Conservation (phyloP, 1,140 invertebrate species). For the Drosophila erecta region DNA sequence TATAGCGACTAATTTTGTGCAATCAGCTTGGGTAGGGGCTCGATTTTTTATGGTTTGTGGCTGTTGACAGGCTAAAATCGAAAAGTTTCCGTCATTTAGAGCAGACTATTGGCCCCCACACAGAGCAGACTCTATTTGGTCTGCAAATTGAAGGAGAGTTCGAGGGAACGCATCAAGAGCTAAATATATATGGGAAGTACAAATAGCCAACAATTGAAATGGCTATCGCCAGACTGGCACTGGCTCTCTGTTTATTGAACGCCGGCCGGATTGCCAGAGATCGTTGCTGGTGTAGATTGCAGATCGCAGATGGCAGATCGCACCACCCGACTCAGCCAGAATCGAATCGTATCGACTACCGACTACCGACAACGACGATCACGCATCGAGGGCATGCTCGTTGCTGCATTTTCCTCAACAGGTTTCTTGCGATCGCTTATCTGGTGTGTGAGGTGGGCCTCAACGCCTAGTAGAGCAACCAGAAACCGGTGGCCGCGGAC, state of each 20-base stretch:
- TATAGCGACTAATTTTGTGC: constrained; percentile 30
- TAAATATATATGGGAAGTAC: constrained; percentile 34
- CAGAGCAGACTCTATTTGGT: constrained; percentile 37
- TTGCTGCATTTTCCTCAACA: constrained; percentile 78
- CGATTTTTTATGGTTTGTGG: constrained; percentile 21
- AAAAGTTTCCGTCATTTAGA: constrained; percentile 43
- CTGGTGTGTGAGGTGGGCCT: constrained; percentile 45
- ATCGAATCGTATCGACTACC: constrained; percentile 28
- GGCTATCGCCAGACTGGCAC: constrained; percentile 46
- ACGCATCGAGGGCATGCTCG: constrained; percentile 69
- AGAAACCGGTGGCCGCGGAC: constrained; percentile 44
- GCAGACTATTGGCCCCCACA: constrained; percentile 1
- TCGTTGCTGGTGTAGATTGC: not conserved
- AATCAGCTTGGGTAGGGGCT: constrained; percentile 34
- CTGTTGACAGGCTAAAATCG: constrained; percentile 16
- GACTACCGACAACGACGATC: constrained; percentile 41
- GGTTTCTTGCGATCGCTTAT: constrained; percentile 66
- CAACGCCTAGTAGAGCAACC: constrained; percentile 30
- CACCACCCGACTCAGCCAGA: constrained; percentile 36
- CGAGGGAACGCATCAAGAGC: constrained; percentile 34
- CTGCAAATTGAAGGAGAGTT: constrained; percentile 31
- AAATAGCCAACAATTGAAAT: constrained; percentile 54
- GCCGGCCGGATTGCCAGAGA: constrained; percentile 21
- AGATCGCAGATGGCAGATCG: constrained; percentile 20
- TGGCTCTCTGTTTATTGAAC: constrained; percentile 46